phyloP scores from a whole-genome alignment of 2,888 invertebrate genomes.

The Clostera curtula region DNA sequence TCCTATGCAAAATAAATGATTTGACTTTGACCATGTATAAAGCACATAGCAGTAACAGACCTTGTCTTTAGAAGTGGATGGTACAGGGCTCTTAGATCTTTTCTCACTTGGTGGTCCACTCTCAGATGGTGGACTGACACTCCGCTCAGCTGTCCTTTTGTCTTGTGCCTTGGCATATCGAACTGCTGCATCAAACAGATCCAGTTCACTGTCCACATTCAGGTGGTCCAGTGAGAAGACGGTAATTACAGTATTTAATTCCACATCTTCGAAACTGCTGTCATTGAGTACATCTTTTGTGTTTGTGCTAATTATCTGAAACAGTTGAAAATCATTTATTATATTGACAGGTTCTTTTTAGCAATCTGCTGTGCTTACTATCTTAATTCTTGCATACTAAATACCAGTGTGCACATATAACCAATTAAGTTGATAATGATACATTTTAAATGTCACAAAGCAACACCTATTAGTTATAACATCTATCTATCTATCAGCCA shows the following conservation, averaged over 20 bases:
- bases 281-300: conserved; percentile 85
- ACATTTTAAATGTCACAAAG: too few relatives aligned
- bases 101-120: conserved; percentile 37
- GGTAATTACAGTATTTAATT: conserved; percentile 82
- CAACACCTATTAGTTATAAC: too few relatives aligned
- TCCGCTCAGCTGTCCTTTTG: conserved; percentile 41
- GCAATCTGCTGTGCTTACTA: too few relatives aligned
- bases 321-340: conserved; percentile 2
- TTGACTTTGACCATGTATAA: too few relatives aligned
- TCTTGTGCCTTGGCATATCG: conserved; percentile 63
- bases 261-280: conserved; percentile 85
- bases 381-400: too few relatives aligned
- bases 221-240: conserved; percentile 84
- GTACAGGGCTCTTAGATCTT: conserved; percentile 47
- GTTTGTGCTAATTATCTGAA: conserved; percentile 83
- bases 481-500: too few relatives aligned
- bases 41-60: too few relatives aligned
- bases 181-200: conserved; percentile 84
- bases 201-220: conserved; percentile 83
- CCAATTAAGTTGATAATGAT: too few relatives aligned
- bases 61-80: conserved; percentile 52
- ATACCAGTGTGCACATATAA: too few relatives aligned
- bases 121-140: conserved; percentile 38
- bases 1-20: too few relatives aligned
- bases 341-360: not conserved